Percentiles rank a stretch among this genome's conserved stretches.
phyloP scores from a whole-genome alignment of 2,888 invertebrate genomes.

The Mechanitis messenoides region DNA sequence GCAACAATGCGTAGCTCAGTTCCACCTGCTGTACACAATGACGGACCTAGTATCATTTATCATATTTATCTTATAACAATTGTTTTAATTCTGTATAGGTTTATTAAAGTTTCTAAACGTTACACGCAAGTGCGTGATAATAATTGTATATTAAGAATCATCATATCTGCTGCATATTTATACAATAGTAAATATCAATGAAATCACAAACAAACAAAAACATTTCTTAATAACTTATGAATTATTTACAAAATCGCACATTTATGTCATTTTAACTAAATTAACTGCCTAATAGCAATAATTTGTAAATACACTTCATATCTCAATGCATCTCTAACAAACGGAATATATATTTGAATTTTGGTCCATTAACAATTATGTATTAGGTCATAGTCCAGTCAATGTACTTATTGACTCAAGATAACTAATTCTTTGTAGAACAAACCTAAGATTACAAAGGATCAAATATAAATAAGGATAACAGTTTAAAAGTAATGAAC shows the following conservation, averaged over 20 bases:
- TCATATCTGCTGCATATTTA: not conserved
- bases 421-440: conserved; percentile 10
- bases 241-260: too few species aligned
- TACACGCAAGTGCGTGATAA: conserved; percentile 21
- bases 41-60: not conserved
- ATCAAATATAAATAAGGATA: conserved; percentile 10
- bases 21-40: too few species aligned
- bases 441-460: conserved; percentile 12
- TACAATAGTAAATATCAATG: too few species aligned
- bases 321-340: too few species aligned
- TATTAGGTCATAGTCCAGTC: not conserved
- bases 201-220: too few species aligned
- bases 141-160: conserved; percentile 4
- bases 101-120: conserved; percentile 20
- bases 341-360: too few species aligned
- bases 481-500: conserved; percentile 2
- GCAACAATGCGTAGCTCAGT: too few species aligned
- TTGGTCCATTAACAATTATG: too few species aligned
- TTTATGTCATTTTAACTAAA: too few species aligned
- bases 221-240: too few species aligned
- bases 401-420: conserved; percentile 13
- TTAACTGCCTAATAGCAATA: too few species aligned
- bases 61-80: not conserved
- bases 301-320: too few species aligned
- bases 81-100: not conserved